Conservation (phyloP, 2,888 invertebrate species). For the Neoascia interrupta region DNA sequence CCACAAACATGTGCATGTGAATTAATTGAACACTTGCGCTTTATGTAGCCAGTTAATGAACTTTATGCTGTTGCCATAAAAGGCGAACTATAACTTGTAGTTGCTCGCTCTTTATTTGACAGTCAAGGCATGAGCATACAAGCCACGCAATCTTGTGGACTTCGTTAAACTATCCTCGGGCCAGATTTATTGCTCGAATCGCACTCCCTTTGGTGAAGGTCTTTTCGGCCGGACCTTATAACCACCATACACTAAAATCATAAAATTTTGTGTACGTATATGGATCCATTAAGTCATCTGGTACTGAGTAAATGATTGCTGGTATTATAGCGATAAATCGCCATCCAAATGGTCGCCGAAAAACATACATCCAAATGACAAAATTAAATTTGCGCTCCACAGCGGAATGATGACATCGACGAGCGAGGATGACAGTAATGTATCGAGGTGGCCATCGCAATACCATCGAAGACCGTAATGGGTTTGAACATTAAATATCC, state of each 20-base stretch:
- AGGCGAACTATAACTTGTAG: neutral
- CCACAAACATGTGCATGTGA: constrained; percentile 22
- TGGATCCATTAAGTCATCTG: constrained; percentile 37
- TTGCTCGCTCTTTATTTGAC: neutral
- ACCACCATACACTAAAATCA: constrained; percentile 34
- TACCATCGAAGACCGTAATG: no score
- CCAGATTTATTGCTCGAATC: constrained; percentile 26
- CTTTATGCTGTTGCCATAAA: constrained; percentile 10
- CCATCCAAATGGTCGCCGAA: constrained; percentile 17
- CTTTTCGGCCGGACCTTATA: constrained; percentile 37
- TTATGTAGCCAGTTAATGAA: constrained; percentile 32
- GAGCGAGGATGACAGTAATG: no score
- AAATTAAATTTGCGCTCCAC: constrained; percentile 45
- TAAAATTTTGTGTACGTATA: constrained; percentile 31
- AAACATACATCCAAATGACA: constrained; percentile 22
- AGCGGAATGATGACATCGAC: neutral
- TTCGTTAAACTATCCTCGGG: constrained; percentile 25
- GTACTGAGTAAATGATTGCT: constrained; percentile 36
- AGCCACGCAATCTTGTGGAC: neutral
- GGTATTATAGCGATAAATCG: constrained; percentile 43
- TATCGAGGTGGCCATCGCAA: no score
- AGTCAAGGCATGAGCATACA: constrained; percentile 5
- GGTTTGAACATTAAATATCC: constrained; percentile 62
- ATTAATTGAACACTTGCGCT: constrained; percentile 39
- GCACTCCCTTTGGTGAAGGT: no score